Evolutionary conservation across 2,888 invertebrate species (phyloP), one percentile per base, ranked within the genome.

Genomic region (Coremacera marginata): DNA sequence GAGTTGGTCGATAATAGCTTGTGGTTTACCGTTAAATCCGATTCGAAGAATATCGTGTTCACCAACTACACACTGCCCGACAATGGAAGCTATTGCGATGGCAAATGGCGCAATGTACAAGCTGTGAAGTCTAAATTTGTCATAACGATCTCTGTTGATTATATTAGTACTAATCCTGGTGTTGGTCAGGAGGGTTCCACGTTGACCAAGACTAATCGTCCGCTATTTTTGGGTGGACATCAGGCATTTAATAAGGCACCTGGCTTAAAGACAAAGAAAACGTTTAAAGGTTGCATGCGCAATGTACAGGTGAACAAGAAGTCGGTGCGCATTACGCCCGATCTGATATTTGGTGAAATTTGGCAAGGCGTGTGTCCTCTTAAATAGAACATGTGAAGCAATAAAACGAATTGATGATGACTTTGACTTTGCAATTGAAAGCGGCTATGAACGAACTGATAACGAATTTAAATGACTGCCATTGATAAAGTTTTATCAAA

Each of bases 151-250:
- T 94, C 94, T 0, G 96, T 99, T 1, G 96, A 98, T 89, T 95
- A 94, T 9, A 91, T 93, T 76, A 93, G 93, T 85, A 93, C 94
- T 0, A 91, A 93, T 80, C 94, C 95, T 0, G 94, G 93, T 2
- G 92, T 95, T 49, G 95, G 95, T 5, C 89, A 87, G 37, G 92
- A 91, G 27, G 92, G 92, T 22, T 91, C 92, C 27, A 91, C 92
- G 0, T 92, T 93, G 0, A 95, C 96, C 0, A 93, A 95, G 84
- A 96, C 97, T 0, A 93, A 93, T 37, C 94, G 96, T 79, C 95
- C 97, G 0, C 91, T 99, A 49, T 98, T 95, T 89, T 91, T 99
- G 84, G 99, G 99, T 25, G 98, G 98, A 0, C 95, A 97, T 89
- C 94, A 94, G 2, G 90, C 91, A 75, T 87, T 90, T 77, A 82